phyloP scores from a whole-genome alignment of 1,140 invertebrate genomes.

The Physella acuta region DNA sequence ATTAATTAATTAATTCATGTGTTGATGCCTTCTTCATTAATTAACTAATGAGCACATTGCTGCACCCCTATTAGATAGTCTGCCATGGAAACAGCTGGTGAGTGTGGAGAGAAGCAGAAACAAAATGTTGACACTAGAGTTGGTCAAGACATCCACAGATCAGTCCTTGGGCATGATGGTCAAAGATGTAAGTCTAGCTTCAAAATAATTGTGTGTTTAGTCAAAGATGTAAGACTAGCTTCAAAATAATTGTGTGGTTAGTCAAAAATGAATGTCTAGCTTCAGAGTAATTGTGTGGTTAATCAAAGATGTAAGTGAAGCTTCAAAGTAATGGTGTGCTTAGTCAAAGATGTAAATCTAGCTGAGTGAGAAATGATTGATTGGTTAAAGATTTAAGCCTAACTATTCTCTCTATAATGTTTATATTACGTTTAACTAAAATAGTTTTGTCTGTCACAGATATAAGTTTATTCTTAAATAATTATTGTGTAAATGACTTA shows the following conservation, averaged over 20 bases:
- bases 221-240: slow-evolving; percentile 21
- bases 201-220: not conserved
- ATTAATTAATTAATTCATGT: too few species aligned
- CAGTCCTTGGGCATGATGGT: slow-evolving; percentile 16
- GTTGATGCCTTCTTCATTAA: too few species aligned
- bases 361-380: too few species aligned
- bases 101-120: not conserved
- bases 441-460: too few species aligned
- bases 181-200: slow-evolving; percentile 19
- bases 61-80: too few species aligned
- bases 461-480: too few species aligned
- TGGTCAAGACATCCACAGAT: slow-evolving; percentile 9
- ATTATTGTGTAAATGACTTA: too few species aligned
- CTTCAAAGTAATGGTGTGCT: not conserved
- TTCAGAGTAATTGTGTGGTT: not conserved
- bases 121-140: not conserved
- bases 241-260: not conserved
- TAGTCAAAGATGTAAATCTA: too few species aligned
- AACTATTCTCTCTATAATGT: too few species aligned
- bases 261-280: slow-evolving; percentile 19
- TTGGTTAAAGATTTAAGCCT: too few species aligned
- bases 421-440: too few species aligned
- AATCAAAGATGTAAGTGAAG: slow-evolving; percentile 21
- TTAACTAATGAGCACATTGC: too few species aligned
- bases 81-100: slow-evolving; percentile 21